Conservation (phyloP, 2,888 invertebrate species). For the Hirtodrosophila cameraria region DNA sequence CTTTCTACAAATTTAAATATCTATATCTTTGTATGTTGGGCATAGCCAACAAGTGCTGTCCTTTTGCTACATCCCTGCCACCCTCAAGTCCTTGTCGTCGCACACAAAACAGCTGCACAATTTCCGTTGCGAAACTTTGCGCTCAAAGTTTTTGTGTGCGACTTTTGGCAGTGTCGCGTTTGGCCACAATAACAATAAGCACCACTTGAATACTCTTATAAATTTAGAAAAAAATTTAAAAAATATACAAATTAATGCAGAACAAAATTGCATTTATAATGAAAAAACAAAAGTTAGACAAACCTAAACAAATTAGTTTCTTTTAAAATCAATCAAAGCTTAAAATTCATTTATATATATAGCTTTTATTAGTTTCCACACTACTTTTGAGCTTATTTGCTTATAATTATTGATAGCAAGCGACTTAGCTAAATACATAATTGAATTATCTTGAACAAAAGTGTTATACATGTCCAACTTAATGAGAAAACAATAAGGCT, state of each 20-base stretch:
- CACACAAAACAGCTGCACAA: slow-evolving; percentile 77
- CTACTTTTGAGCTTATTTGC: no score
- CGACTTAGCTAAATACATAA: no score
- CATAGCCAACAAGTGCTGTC: slow-evolving; percentile 54
- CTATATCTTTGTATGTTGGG: slow-evolving; percentile 30
- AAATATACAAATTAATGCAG: no score
- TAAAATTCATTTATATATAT: no score
- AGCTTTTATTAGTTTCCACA: no score
- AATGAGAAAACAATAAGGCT: slow-evolving; percentile 21
- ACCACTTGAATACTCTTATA: slow-evolving; percentile 32
- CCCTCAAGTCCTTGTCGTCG: slow-evolving; percentile 28
- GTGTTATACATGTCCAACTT: neutral
- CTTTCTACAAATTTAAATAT: slow-evolving; percentile 29
- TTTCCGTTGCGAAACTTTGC: slow-evolving; percentile 71
- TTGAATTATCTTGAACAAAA: no score
- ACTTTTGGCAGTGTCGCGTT: slow-evolving; percentile 56
- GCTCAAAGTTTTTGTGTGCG: slow-evolving; percentile 70
- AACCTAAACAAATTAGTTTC: no score
- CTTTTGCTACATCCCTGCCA: neutral
- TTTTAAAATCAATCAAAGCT: no score
- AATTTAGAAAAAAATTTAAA: no score
- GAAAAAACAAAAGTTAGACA: no score
- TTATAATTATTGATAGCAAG: no score
- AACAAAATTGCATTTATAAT: no score
- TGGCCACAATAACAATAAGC: slow-evolving; percentile 13